A percentile compares a stretch with the other conserved stretches of the same genome.
Evolutionary conservation across 1,140 invertebrate species (phyloP).

Genomic region (Sarcophaga bullata): DNA sequence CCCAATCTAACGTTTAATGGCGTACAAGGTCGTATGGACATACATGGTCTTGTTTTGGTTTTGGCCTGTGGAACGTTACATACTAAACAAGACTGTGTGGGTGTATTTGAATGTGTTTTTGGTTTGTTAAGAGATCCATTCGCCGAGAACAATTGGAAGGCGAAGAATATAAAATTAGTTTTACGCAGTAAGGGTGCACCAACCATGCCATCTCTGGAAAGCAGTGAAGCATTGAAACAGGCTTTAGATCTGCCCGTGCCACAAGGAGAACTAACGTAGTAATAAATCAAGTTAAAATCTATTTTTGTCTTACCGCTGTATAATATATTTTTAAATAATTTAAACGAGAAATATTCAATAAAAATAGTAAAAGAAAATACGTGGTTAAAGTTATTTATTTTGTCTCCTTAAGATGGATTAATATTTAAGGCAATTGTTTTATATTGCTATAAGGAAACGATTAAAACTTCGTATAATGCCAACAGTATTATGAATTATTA

Average conservation of each 20-base stretch:
- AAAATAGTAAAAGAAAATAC: not conserved
- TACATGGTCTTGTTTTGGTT: conserved; percentile 72
- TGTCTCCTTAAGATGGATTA: too few species aligned
- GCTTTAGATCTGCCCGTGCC: conserved; percentile 50
- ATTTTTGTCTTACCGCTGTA: not conserved
- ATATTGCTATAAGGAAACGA: too few species aligned
- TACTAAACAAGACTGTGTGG: conserved; percentile 67
- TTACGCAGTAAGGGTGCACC: conserved; percentile 61
- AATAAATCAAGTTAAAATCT: not conserved
- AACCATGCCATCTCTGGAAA: conserved; percentile 46
- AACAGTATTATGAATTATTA: too few species aligned
- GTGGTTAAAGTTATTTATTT: too few species aligned
- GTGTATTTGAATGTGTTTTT: conserved; percentile 75
- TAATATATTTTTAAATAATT: conserved; percentile 19
- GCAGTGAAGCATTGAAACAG: conserved; percentile 49
- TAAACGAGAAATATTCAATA: not conserved
- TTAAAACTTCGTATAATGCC: too few species aligned
- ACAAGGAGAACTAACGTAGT: conserved; percentile 48
- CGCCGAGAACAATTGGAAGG: conserved; percentile 72
- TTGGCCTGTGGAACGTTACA: conserved; percentile 73
- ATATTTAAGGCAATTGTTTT: too few species aligned
- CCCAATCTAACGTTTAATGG: conserved; percentile 70
- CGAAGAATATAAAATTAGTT: conserved; percentile 67
- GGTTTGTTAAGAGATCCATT: conserved; percentile 71
- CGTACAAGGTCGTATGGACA: conserved; percentile 68